phyloP scores from a whole-genome alignment of 1,140 invertebrate genomes.

The Brachionus plicatilis region DNA sequence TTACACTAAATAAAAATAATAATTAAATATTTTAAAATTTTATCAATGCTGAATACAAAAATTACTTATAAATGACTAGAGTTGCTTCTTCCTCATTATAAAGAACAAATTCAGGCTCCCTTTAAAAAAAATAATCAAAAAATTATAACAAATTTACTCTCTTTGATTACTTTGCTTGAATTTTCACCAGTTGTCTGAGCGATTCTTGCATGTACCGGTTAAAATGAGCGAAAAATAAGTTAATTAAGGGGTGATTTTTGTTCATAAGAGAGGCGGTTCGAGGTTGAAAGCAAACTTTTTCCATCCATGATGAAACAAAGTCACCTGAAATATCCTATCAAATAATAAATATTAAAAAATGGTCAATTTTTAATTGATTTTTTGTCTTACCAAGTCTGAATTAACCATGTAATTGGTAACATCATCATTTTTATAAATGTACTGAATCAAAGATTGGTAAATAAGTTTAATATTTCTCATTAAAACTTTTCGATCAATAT shows the following conservation, averaged over 20 bases:
- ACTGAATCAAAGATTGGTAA: constrained; percentile 74
- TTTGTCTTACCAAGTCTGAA: constrained; percentile 62
- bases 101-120: constrained; percentile 87
- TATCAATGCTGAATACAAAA: constrained; percentile 8
- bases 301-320: constrained; percentile 68
- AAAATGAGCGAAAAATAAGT: constrained; percentile 66
- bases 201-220: constrained; percentile 56
- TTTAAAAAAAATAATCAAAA: constrained; percentile 42
- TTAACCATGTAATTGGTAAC: constrained; percentile 60
- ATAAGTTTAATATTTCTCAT: constrained; percentile 68
- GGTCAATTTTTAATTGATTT: too few species aligned
- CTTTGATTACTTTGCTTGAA: constrained; percentile 52
- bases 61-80: constrained; percentile 80
- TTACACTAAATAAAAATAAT: constrained; percentile 66
- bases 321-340: constrained; percentile 62
- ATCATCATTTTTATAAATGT: constrained; percentile 70
- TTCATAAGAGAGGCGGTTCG: constrained; percentile 66
- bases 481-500: constrained; percentile 62
- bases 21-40: constrained; percentile 43
- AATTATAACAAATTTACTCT: neutral
- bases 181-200: constrained; percentile 48
- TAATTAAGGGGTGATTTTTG: constrained; percentile 62
- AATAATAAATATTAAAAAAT: too few species aligned
- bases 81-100: constrained; percentile 72
- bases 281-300: constrained; percentile 67